Conservation (phyloP, 2,888 invertebrate species). For the Prenolepis imparis region DNA sequence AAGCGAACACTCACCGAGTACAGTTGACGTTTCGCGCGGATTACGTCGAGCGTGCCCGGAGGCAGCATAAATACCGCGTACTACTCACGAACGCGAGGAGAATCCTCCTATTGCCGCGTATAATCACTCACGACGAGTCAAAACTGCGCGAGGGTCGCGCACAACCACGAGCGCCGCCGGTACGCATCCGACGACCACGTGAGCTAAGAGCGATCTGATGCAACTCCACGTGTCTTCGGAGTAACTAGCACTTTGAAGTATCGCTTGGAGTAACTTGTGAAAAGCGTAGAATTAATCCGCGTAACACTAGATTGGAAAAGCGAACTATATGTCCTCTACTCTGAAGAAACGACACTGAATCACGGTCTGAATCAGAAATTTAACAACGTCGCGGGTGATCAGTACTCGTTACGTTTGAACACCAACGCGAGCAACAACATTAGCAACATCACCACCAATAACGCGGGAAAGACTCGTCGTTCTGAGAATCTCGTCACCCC, state of each 20-base stretch:
- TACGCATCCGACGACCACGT: conserved; percentile 66
- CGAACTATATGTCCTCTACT: neutral
- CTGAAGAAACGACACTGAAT: neutral
- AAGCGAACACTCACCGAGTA: conserved; percentile 39
- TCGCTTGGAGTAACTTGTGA: neutral
- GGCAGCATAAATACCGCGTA: conserved; percentile 36
- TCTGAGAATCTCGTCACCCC: conserved; percentile 52
- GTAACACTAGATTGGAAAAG: neutral
- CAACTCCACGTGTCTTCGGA: conserved; percentile 69
- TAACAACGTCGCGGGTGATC: conserved; percentile 46
- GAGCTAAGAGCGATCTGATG: conserved; percentile 66
- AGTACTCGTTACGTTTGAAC: conserved; percentile 55
- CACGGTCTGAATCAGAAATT: conserved; percentile 16
- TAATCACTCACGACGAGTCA: conserved; percentile 30
- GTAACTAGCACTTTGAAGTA: conserved; percentile 41
- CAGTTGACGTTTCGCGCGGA: conserved; percentile 39
- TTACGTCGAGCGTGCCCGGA: conserved; percentile 25
- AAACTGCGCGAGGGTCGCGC: conserved; percentile 50
- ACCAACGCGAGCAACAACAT: conserved; percentile 60
- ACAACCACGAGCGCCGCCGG: conserved; percentile 62
- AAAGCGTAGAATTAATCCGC: conserved; percentile 2
- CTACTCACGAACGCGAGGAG: conserved; percentile 32
- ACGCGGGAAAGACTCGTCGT: conserved; percentile 57
- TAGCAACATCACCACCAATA: conserved; percentile 61
- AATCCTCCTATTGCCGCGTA: conserved; percentile 18